phyloP scores from a whole-genome alignment of 2,797 vertebrate genomes.

The Gallinago stenura region DNA sequence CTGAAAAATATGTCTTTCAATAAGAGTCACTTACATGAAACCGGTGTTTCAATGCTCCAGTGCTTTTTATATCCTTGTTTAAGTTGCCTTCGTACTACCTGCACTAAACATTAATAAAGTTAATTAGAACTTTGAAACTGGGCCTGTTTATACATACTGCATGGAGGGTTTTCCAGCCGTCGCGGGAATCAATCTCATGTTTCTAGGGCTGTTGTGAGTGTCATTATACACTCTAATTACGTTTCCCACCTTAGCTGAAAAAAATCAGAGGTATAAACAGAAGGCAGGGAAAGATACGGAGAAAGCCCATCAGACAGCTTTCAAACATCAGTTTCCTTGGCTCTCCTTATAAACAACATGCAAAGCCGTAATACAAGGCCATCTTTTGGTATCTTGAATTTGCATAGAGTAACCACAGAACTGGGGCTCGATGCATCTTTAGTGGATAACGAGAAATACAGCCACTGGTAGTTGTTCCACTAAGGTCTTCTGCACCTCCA shows the following conservation, averaged over 20 bases:
- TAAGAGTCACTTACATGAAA: constrained; percentile 68
- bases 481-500: not conserved
- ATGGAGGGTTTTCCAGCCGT: not conserved
- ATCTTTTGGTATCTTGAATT: not conserved
- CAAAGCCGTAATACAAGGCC: not conserved
- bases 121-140: constrained; percentile 71
- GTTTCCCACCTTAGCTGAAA: constrained; percentile 24
- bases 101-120: constrained; percentile 77
- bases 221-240: constrained; percentile 15
- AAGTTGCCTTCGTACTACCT: constrained; percentile 71
- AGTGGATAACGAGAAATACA: not conserved
- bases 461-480: not conserved
- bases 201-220: constrained; percentile 20
- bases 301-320: not conserved
- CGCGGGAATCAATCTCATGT: constrained; percentile 21
- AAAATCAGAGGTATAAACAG: not conserved
- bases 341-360: not conserved
- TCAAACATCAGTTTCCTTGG: not conserved
- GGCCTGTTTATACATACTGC: constrained; percentile 38
- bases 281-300: not conserved
- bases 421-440: not conserved
- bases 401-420: not conserved
- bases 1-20: constrained; percentile 58
- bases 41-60: constrained; percentile 54
- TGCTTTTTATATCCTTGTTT: constrained; percentile 76